Percentiles rank a stretch among this genome's conserved stretches.
phyloP scores from a whole-genome alignment of 2,888 invertebrate genomes.

The Tenthredo mesomela region DNA sequence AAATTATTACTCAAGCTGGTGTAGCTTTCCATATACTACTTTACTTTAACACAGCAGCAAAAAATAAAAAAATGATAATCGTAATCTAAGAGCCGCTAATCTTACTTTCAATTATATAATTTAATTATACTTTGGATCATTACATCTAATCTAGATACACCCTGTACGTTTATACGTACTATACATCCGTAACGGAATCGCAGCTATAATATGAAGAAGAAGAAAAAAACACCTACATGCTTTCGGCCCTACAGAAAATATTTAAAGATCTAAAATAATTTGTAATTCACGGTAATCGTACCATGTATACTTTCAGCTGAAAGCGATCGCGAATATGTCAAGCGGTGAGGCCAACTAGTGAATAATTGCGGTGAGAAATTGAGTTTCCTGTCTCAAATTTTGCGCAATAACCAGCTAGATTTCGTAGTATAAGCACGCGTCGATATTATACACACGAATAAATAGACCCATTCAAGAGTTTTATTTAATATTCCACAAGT shows the following conservation, averaged over 20 bases:
- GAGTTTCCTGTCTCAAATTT: slow-evolving; percentile 17
- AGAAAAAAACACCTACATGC: neutral
- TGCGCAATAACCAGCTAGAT: slow-evolving; percentile 10
- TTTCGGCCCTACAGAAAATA: neutral
- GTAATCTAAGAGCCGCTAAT: neutral
- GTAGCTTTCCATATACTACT: slow-evolving; percentile 13
- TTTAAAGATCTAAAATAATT: neutral
- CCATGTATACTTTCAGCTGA: neutral
- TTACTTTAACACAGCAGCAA: neutral
- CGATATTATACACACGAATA: slow-evolving; percentile 19
- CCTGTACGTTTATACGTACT: neutral
- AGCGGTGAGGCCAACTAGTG: neutral
- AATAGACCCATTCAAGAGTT: slow-evolving; percentile 28
- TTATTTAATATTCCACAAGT: slow-evolving; percentile 25
- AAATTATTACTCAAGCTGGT: slow-evolving; percentile 1
- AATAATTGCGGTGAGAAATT: slow-evolving; percentile 38
- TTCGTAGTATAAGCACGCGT: slow-evolving; percentile 6
- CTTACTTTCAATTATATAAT: neutral
- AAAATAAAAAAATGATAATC: neutral
- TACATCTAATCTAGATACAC: slow-evolving; percentile 2
- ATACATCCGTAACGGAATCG: neutral
- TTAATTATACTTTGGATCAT: neutral
- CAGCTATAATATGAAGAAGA: neutral
- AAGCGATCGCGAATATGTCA: slow-evolving; percentile 11
- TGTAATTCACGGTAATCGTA: neutral